Conservation (phyloP, 2,888 invertebrate species). For the Acheta domesticus region DNA sequence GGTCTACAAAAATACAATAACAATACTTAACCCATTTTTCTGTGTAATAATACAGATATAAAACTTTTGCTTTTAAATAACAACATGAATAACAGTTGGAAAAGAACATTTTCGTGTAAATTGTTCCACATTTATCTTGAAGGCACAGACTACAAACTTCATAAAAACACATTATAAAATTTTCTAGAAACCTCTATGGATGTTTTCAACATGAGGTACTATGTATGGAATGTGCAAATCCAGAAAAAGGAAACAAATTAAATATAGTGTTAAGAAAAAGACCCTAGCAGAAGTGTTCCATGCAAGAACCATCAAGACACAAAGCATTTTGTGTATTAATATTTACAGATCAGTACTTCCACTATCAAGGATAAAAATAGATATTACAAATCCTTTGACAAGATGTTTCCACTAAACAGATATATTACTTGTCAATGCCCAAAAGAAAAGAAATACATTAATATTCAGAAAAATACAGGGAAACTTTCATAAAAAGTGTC, state of each 20-base stretch:
- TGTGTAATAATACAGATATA: too few species aligned
- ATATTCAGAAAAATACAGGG: not conserved
- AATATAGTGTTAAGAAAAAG: not conserved
- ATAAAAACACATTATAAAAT: too few species aligned
- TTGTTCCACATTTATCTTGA: too few species aligned
- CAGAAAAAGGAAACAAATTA: not conserved
- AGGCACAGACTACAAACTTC: too few species aligned
- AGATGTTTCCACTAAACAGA: not conserved
- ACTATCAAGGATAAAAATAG: not conserved
- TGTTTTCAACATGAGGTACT: not conserved
- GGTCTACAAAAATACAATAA: too few species aligned
- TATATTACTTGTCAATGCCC: slow-evolving; percentile 9
- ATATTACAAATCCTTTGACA: not conserved
- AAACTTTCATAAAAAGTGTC: not conserved
- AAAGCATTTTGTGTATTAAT: not conserved
- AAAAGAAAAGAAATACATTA: not conserved
- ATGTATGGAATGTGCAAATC: not conserved
- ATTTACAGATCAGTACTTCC: not conserved
- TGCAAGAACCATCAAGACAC: not conserved
- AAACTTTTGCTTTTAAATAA: too few species aligned
- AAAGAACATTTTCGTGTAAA: too few species aligned
- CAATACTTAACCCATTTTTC: too few species aligned
- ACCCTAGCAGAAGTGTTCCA: not conserved
- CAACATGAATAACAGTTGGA: too few species aligned
- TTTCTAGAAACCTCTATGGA: too few species aligned